Evolutionary conservation across 1,140 invertebrate genomes (phyloP), one percentile per base, ranked within the genome.

Genomic region (Ephestia elutella): DNA sequence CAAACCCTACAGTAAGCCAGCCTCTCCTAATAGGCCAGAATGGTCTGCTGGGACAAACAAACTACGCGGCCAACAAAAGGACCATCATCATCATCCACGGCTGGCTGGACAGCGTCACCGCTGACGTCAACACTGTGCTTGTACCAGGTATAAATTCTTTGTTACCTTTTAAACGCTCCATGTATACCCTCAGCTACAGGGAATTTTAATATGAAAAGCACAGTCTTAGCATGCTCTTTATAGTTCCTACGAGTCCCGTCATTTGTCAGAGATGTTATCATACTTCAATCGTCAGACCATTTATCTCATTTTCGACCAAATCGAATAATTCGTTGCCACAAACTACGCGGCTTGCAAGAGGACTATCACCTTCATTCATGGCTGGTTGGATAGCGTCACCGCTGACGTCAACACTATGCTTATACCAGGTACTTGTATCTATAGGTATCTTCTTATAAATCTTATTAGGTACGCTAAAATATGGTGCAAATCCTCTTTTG

Each of bases 381-480:
- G 71, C 0, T 74, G 69, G 68, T 54, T 30, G 18, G 59, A 62
- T 38, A 51, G 9, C 0, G 60, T 62, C 2, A 17, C 38, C 3
- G 59, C 59, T 1, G 25, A 54, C n/a, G 49, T 69, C 49, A 71
- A 69, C 32, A 49, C 17, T 7, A 51, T 67, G 0, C 48, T 71
- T 0, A 59, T 73, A 8, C 68, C 68, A 51, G 63, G 71, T 73
- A 66, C n/a, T n/a, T n/a, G n/a, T n/a, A n/a, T n/a, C n/a, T n/a
- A n/a, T n/a, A n/a, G n/a, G n/a, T n/a, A n/a, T n/a, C n/a, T n/a
- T n/a, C n/a, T n/a, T n/a, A n/a, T n/a, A n/a, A n/a, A n/a, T n/a
- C n/a, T n/a, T n/a, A n/a, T n/a, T n/a, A n/a, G n/a, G n/a, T n/a
- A n/a, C n/a, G n/a, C n/a, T n/a, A n/a, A n/a, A n/a, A n/a, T n/a